Percentiles rank a stretch among this genome's conserved stretches.
Evolutionary conservation across 1,140 invertebrate genomes (phyloP).

Genomic region (Babylonia areolata): DNA sequence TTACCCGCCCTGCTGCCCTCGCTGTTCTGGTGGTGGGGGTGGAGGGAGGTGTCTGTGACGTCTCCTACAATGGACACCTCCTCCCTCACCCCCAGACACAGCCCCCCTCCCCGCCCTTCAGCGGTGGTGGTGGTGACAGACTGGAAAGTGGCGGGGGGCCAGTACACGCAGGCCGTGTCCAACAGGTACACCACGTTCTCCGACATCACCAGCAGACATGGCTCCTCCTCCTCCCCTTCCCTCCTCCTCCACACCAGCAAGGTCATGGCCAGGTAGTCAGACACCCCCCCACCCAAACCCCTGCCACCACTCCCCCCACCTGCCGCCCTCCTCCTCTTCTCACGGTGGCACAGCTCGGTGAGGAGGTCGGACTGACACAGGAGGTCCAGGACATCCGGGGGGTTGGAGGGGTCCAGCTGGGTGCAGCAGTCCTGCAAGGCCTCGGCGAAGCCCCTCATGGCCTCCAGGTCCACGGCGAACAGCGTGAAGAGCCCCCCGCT

Average conservation of each 20-base stretch:
- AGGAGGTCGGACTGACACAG: conserved; percentile 60
- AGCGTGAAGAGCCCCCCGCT: conserved; percentile 68
- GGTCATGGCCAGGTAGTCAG: conserved; percentile 59
- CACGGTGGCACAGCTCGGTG: conserved; percentile 55
- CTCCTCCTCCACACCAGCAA: conserved; percentile 47
- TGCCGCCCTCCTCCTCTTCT: too few species aligned
- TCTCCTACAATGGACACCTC: conserved; percentile 65
- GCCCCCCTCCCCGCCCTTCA: conserved; percentile 46
- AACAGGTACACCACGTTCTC: conserved; percentile 66
- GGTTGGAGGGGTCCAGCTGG: conserved; percentile 26
- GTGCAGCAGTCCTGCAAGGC: conserved; percentile 35
- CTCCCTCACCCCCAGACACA: conserved; percentile 57
- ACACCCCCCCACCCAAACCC: conserved; percentile 54
- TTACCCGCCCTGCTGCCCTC: neutral
- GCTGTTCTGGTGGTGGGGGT: neutral
- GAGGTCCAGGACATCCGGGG: conserved; percentile 57
- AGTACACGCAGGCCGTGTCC: conserved; percentile 56
- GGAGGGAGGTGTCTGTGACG: conserved; percentile 66
- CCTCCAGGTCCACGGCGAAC: conserved; percentile 58
- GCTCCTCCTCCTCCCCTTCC: conserved; percentile 13
- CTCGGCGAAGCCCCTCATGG: conserved; percentile 62
- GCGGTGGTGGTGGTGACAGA: neutral
- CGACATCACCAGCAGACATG: conserved; percentile 62
- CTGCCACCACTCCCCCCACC: too few species aligned
- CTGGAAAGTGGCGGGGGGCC: conserved; percentile 66